Conservation (phyloP, 1,140 invertebrate species). For the Drosophila repletoides region DNA sequence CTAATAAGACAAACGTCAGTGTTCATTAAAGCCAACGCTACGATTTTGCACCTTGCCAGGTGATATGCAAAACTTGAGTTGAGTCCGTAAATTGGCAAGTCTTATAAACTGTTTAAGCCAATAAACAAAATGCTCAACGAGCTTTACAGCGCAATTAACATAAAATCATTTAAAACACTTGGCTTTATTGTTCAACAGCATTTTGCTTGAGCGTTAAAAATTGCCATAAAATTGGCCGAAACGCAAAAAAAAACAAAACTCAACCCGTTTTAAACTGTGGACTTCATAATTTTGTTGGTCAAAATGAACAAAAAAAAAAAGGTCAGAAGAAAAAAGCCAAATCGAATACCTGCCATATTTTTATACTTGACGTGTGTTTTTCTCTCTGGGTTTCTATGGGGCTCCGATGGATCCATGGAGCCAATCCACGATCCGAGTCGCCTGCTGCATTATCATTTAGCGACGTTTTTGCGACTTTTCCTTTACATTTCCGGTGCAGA, state of each 20-base stretch:
- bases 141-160: conserved; percentile 47
- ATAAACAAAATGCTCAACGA: conserved; percentile 58
- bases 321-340: conserved; percentile 28
- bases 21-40: conserved; percentile 25
- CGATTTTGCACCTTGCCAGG: conserved; percentile 18
- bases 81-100: conserved; percentile 8
- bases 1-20: conserved; percentile 31
- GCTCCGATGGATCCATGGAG: conserved; percentile 44
- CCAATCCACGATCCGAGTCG: conserved; percentile 12
- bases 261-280: conserved; percentile 35
- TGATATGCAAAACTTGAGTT: conserved; percentile 1
- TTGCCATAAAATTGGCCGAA: conserved; percentile 47
- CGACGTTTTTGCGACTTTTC: conserved; percentile 56
- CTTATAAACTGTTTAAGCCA: conserved; percentile 20
- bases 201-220: conserved; percentile 29
- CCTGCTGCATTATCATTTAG: conserved; percentile 69
- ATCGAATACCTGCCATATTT: conserved; percentile 40
- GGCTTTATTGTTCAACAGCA: conserved; percentile 49
- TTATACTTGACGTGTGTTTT: conserved; percentile 32
- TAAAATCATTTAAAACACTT: conserved; percentile 54
- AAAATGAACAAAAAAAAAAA: conserved; percentile 4
- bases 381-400: background rate
- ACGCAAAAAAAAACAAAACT: conserved; percentile 19
- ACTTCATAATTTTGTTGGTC: conserved; percentile 52
- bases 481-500: conserved; percentile 72